Base-by-base conservation (phyloP, 2,797 vertebrate genomes). In the Oreonectes daqikongensis region DNA sequence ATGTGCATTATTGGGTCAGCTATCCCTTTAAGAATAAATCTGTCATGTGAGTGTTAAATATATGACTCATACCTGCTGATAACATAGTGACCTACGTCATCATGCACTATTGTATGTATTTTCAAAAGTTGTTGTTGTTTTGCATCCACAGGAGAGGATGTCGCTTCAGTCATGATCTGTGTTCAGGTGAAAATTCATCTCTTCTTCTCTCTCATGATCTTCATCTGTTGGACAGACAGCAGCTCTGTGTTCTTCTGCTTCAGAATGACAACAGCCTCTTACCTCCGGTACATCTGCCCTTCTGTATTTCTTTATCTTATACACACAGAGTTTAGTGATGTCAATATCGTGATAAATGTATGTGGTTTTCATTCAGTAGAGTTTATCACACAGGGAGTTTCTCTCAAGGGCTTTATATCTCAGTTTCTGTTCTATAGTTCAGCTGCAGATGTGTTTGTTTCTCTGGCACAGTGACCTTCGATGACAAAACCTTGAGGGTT, bases 171-270 rank as follows among this genome's bases (percentile, higher is more conserved):
- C 91, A 91, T 22, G 69, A 87, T 0, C 44, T 93, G 75, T 0
- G 48, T 20, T 82, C 84, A 0, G 65, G 0, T 4, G 72, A 83
- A 65, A 93, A 93, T 18, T 3, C 4, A 0, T 7, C 0, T 11
- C 1, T 87, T 0, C 77, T 92, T 46, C 35, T 0, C 0, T 40
- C 69, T 15, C 83, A 90, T 0, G 65, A 50, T 0, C 82, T 93
- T 79, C 71, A 86, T 30, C 22, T 32, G 1, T 88, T 94, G 80
- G 85, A 81, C 82, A 57, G 28, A 28, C 4, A 10, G 0, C 89
- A 93, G 75, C 87, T 94, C 52, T 84, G 88, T 53, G 81, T 78
- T 0, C 76, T 94, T 75, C 83, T 94, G 46, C 76, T 94, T 57
- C 92, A 92, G 87, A 91, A 81, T 22, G 92, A 93, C 78, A 0